These are phyloP conservation scores for Heliornis fulica DNA, from an alignment of 2,113 vertebrate genomes.

Conservation along the genomic window DNA sequence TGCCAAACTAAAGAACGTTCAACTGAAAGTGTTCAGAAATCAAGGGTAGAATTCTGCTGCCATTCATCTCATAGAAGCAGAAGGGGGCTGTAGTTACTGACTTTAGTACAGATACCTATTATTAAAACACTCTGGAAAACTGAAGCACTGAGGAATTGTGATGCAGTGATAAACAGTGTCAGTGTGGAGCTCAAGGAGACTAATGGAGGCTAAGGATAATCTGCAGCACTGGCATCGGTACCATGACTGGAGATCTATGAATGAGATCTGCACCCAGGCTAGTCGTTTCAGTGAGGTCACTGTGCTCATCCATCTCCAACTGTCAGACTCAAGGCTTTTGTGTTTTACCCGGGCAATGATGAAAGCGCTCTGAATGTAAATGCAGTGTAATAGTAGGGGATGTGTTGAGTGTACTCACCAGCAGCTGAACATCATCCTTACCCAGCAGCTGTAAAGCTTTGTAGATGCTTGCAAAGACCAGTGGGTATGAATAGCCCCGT, in stretches of 20 bases:
- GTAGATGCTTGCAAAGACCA: slow-evolving; percentile 89
- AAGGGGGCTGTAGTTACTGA: neutral
- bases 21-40: neutral
- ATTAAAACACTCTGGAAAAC: neutral
- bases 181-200: neutral
- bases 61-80: neutral
- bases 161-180: neutral
- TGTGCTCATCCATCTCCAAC: rapidly evolving
- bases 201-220: neutral
- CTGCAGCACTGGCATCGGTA: neutral
- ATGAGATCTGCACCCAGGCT: rapidly evolving
- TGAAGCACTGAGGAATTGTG: neutral
- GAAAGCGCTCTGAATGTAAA: neutral
- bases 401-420: slow-evolving; percentile 75
- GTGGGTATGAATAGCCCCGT: slow-evolving; percentile 87
- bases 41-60: neutral
- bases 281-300: neutral
- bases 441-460: slow-evolving; percentile 81
- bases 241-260: neutral
- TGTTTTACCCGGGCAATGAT: neutral
- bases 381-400: neutral
- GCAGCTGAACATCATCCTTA: slow-evolving; percentile 79
- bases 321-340: neutral
- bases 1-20: neutral
- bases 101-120: neutral